Evolutionary conservation across 1,140 invertebrate genomes (phyloP).

Genomic region (Hetaerina americana): DNA sequence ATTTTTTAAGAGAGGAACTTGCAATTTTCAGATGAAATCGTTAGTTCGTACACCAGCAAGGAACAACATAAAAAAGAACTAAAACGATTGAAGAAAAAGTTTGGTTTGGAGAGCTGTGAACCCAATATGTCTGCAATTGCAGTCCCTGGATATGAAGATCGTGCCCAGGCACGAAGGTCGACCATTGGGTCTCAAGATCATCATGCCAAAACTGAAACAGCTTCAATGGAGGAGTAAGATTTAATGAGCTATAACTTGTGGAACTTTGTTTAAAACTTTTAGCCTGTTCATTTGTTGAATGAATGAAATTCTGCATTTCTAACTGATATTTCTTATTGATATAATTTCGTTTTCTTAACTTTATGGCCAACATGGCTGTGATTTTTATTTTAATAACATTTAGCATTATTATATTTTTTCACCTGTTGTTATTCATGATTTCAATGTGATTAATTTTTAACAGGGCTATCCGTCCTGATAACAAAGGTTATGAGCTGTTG

Average conservation of each 20-base stretch:
- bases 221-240: conserved; percentile 63
- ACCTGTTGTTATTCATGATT: conserved; percentile 3
- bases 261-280: conserved; percentile 13
- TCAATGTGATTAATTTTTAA: no score
- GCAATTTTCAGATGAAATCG: neutral
- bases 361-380: no score
- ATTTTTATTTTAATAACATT: no score
- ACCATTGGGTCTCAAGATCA: conserved; percentile 69
- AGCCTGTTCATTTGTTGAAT: no score
- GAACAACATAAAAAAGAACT: conserved; percentile 53
- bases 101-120: conserved; percentile 50
- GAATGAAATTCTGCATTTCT: no score
- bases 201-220: conserved; percentile 64
- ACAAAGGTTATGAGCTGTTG: conserved; percentile 80
- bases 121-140: conserved; percentile 25
- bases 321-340: no score
- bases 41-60: conserved; percentile 15
- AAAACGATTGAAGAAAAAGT: conserved; percentile 67
- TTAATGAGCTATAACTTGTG: conserved; percentile 3
- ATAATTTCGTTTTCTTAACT: no score
- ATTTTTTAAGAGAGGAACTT: neutral
- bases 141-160: conserved; percentile 49
- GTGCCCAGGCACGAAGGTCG: conserved; percentile 58
- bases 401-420: conserved; percentile 3
- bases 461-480: conserved; percentile 33